Base-by-base conservation (phyloP, 2,797 vertebrate species). In the Pantherophis alleghaniensis region DNA sequence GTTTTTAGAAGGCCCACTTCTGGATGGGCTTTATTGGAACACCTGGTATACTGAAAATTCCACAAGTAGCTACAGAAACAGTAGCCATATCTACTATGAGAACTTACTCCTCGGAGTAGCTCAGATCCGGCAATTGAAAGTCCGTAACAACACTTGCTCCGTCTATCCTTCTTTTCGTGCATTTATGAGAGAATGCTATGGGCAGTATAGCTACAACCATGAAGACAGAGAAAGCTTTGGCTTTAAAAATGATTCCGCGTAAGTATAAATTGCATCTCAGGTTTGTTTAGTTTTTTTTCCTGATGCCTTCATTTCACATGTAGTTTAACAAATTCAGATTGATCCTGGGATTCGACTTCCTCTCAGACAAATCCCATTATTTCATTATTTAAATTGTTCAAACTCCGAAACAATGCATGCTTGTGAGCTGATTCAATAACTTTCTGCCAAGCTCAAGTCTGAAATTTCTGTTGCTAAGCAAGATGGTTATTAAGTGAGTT, bases 1-100 rank as follows among this genome's bases (percentile, higher is more conserved):
- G 97, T 97, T 96, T 97, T 95, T 96, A 97, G 96, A 98, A 94
- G 97, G 97, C 88, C 97, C 96, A 9, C 91, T 97, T 60, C 79
- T 98, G 96, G 96, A 98, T 83, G 97, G 96, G 57, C 95, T 98
- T 47, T 98, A 96, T 95, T 98, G 97, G 97, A 95, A 96, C 26
- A 94, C 94, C 20, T 96, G 96, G 94, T 95, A 96, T 6, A 96
- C 92, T 92, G 95, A 86, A 74, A 60, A 14, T 2, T 51, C 88
- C 0, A 28, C 89, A 69, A 74, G 91, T 63, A 1, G 56, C 83
- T 53, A 93, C 86, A 94, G 92, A 56, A 97, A 94, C 87, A 95
- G 10, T 92, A 97, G 96, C 89, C 95, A 26, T 12, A 97, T 97
- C 93, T 97, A 97, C 96, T 97, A 95, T 1, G 97, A 98, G 94